These are phyloP conservation scores for Orchestes rusci DNA, from an alignment of 2,888 invertebrate genomes.

Conservation along the genomic window DNA sequence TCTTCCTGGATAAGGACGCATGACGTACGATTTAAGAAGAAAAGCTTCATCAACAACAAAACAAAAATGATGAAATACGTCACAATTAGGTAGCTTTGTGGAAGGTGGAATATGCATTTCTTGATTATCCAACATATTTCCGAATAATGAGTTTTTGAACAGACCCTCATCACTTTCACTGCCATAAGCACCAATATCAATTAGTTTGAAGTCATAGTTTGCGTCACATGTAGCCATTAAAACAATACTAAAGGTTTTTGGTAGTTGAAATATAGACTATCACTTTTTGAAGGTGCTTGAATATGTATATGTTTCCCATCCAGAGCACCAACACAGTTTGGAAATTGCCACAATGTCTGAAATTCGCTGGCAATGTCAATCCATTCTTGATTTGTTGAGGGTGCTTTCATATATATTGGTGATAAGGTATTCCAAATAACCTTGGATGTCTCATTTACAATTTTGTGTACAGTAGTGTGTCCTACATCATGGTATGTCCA, in stretches of 20 bases:
- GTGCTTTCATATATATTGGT: constrained; percentile 19
- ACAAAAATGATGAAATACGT: constrained; percentile 10
- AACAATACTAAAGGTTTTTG: too few species aligned
- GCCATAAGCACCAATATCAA: too few species aligned
- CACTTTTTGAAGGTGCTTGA: constrained; percentile 26
- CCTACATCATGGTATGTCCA: constrained; percentile 19
- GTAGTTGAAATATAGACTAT: constrained; percentile 34
- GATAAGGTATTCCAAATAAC: constrained; percentile 19
- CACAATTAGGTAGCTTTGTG: constrained; percentile 1
- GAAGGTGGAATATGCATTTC: too few species aligned
- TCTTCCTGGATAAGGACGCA: constrained; percentile 28
- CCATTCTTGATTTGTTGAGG: constrained; percentile 25
- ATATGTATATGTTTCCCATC: constrained; percentile 25
- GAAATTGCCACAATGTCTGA: constrained; percentile 25
- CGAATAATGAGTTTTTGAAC: too few species aligned
- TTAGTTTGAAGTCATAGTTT: too few species aligned
- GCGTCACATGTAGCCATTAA: too few species aligned
- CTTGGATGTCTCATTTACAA: constrained; percentile 23
- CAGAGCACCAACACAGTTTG: constrained; percentile 27
- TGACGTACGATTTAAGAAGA: constrained; percentile 22
- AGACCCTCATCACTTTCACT: too few species aligned
- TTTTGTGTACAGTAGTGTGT: constrained; percentile 27
- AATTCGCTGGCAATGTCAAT: too few species aligned
- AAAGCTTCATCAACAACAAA: constrained; percentile 25
- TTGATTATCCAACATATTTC: too few species aligned